Evolutionary conservation across 2,113 vertebrate species (phyloP).

Genomic region (Anhinga rufa): DNA sequence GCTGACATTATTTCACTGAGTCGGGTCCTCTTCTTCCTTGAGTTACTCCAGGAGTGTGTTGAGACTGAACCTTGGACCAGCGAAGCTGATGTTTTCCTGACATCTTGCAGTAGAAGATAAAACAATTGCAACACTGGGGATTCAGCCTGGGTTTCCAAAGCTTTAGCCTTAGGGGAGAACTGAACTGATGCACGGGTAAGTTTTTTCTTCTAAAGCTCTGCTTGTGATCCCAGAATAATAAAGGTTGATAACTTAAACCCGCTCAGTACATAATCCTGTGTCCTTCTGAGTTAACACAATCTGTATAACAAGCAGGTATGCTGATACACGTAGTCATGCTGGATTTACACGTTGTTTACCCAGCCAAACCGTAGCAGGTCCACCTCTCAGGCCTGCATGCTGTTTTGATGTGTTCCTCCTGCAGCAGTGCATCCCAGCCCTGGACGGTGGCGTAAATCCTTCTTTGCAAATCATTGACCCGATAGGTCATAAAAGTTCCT

Average conservation of each 20-base stretch:
- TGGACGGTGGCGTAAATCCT: neutral
- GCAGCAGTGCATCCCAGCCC: neutral
- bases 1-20: neutral
- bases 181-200: neutral
- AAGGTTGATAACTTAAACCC: neutral
- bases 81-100: neutral
- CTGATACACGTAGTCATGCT: fast-evolving
- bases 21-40: neutral
- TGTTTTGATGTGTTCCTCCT: neutral
- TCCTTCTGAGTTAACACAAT: neutral
- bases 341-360: neutral
- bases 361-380: neutral
- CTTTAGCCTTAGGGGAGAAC: neutral
- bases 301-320: neutral
- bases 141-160: neutral
- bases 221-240: neutral
- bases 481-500: constrained; percentile 54
- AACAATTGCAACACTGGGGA: neutral
- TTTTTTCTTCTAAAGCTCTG: neutral
- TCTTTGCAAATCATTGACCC: constrained; percentile 44
- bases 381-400: neutral
- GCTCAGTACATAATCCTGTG: neutral
- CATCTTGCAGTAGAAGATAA: neutral
- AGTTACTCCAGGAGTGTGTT: neutral
- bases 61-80: neutral